phyloP scores from a whole-genome alignment of 2,113 vertebrate genomes.

The Protobothrops flavoviridis region DNA sequence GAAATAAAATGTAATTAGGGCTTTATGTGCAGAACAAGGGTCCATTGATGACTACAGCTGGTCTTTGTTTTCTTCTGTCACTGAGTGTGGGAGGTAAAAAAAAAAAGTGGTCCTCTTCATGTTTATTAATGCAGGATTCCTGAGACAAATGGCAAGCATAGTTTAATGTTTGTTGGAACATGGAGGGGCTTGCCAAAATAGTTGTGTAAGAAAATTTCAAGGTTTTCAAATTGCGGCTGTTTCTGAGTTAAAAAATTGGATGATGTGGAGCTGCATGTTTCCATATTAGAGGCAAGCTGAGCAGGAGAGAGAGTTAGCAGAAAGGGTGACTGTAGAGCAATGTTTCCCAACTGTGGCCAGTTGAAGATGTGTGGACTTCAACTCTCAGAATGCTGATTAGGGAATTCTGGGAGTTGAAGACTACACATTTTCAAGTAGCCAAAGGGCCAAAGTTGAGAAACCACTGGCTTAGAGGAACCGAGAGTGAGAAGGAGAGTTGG shows the following conservation, averaged over 20 bases:
- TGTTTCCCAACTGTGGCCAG: neutral
- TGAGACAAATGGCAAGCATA: slow-evolving; percentile 79
- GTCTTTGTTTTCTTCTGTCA: slow-evolving; percentile 80
- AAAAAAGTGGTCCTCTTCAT: slow-evolving; percentile 81
- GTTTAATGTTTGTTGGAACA: slow-evolving; percentile 77
- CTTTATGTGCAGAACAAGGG: slow-evolving; percentile 86
- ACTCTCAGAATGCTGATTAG: no score
- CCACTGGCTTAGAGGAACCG: neutral
- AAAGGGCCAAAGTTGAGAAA: neutral
- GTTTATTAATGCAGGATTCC: slow-evolving; percentile 85
- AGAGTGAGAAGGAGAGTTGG: neutral
- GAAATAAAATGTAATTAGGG: slow-evolving; percentile 85
- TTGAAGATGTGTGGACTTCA: neutral
- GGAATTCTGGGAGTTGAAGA: neutral
- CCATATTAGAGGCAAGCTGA: slow-evolving; percentile 59
- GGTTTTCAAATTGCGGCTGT: slow-evolving; percentile 64
- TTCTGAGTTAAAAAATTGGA: slow-evolving; percentile 72
- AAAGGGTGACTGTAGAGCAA: neutral
- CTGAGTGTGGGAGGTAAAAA: slow-evolving; percentile 82
- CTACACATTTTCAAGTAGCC: neutral
- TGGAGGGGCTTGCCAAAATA: slow-evolving; percentile 72
- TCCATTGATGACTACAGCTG: slow-evolving; percentile 89
- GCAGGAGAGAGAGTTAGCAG: no score
- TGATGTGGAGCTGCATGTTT: slow-evolving; percentile 62
- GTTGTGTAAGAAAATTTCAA: slow-evolving; percentile 75